Percentiles rank a stretch among this genome's conserved stretches.
Evolutionary conservation across 2,888 invertebrate species (phyloP).

Genomic region (Chrysina gloriosa): DNA sequence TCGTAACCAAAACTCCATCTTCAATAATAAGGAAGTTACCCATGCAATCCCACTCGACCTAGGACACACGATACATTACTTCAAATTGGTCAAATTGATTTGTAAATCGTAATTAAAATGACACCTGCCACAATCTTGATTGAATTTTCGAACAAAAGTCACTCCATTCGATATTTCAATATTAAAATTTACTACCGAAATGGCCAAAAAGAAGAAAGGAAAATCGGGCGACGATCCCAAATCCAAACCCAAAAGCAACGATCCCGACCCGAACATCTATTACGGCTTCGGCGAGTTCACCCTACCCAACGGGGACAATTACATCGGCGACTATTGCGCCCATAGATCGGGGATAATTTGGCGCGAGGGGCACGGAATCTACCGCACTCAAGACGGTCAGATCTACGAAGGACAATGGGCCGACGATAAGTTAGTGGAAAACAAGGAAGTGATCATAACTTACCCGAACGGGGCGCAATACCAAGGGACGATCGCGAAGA

Average conservation of each 20-base stretch:
- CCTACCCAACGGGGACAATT: slow-evolving; percentile 70
- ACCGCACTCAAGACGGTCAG: slow-evolving; percentile 71
- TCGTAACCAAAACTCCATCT: too few relatives aligned
- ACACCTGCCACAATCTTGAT: too few relatives aligned
- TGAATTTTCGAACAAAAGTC: too few relatives aligned
- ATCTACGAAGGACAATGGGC: slow-evolving; percentile 70
- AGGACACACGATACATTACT: too few relatives aligned
- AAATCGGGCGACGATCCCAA: too few relatives aligned
- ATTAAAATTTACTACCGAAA: too few relatives aligned
- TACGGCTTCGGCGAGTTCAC: slow-evolving; percentile 62
- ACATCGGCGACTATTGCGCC: slow-evolving; percentile 70
- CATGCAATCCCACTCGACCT: too few relatives aligned
- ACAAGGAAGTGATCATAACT: slow-evolving; percentile 60
- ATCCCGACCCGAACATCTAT: slow-evolving; percentile 46
- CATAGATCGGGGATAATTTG: slow-evolving; percentile 66
- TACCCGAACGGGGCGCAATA: slow-evolving; percentile 68
- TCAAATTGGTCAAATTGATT: too few relatives aligned
- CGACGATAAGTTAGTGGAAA: slow-evolving; percentile 65
- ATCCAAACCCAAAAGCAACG: not conserved
- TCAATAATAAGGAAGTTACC: too few relatives aligned
- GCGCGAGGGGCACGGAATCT: slow-evolving; percentile 66
- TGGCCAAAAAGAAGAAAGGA: too few relatives aligned
- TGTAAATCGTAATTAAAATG: too few relatives aligned
- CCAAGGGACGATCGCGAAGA: slow-evolving; percentile 67
- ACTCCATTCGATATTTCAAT: too few relatives aligned